phyloP scores from a whole-genome alignment of 2,888 invertebrate genomes.

The Molanna angustata region DNA sequence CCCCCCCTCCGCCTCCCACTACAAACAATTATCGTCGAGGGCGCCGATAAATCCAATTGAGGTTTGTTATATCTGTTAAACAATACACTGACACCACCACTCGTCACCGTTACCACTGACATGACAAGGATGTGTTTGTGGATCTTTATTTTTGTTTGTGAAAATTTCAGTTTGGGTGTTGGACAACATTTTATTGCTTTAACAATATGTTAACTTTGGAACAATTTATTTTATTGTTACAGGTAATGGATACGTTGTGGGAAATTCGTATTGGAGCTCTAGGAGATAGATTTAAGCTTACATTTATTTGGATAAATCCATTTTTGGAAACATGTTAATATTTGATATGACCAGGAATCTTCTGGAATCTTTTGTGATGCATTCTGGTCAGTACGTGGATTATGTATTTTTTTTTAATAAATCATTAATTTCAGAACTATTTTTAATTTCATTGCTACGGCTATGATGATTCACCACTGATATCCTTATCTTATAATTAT shows the following conservation, averaged over 20 bases:
- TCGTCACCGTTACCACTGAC: neutral
- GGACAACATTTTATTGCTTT: neutral
- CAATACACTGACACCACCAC: neutral
- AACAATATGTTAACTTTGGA: conserved; percentile 20
- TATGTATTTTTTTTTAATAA: conserved; percentile 7
- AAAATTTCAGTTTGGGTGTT: neutral
- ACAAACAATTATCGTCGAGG: conserved; percentile 33
- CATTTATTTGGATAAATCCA: neutral
- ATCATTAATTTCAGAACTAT: neutral
- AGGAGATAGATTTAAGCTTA: conserved; percentile 20
- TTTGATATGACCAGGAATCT: neutral
- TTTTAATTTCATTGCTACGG: too few relatives aligned
- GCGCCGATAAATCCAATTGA: conserved; percentile 25
- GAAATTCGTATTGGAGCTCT: conserved; percentile 31
- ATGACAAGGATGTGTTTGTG: neutral
- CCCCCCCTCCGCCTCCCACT: conserved; percentile 38
- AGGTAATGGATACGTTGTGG: conserved; percentile 32
- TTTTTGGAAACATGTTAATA: neutral
- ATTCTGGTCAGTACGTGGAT: neutral
- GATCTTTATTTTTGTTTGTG: too few relatives aligned
- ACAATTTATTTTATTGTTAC: conserved; percentile 26
- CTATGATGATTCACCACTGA: too few relatives aligned
- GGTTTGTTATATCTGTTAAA: conserved; percentile 27
- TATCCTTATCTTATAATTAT: too few relatives aligned
- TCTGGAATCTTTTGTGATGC: conserved; percentile 2